phyloP scores from a whole-genome alignment of 1,140 invertebrate species.

The Pseudomyrmex dendroicus region DNA sequence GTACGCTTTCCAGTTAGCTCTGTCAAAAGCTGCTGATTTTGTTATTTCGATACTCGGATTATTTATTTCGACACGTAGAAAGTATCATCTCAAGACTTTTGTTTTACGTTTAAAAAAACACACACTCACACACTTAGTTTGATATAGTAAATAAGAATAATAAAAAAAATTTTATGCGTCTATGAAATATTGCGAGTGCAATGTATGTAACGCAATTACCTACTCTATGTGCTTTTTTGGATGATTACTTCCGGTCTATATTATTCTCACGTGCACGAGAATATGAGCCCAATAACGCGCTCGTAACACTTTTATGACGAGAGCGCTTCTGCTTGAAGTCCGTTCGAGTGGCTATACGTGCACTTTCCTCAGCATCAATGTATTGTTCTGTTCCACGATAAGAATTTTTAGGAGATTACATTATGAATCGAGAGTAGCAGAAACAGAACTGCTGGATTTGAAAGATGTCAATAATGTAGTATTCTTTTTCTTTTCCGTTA shows the following conservation, averaged over 20 bases:
- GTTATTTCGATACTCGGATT: constrained; percentile 16
- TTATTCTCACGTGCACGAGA: constrained; percentile 73
- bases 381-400: background rate
- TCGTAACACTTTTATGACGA: constrained; percentile 80
- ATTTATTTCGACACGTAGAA: background rate
- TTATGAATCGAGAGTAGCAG: background rate
- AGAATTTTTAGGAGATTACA: background rate
- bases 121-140: too few species aligned
- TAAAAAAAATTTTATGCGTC: background rate
- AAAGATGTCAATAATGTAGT: background rate
- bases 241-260: constrained; percentile 75
- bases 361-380: constrained; percentile 35
- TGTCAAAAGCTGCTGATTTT: constrained; percentile 35
- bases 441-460: background rate
- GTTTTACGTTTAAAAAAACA: background rate
- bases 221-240: constrained; percentile 56
- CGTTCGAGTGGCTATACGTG: constrained; percentile 21
- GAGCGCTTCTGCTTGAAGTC: constrained; percentile 38
- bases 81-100: background rate
- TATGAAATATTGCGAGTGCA: background rate
- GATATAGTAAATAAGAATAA: background rate
- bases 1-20: background rate
- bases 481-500: too few species aligned
- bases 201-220: constrained; percentile 16
- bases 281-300: constrained; percentile 72